Percentiles rank a stretch among this genome's conserved stretches.
phyloP scores from a whole-genome alignment of 2,797 vertebrate species.

The Mormyrops attenuatus region DNA sequence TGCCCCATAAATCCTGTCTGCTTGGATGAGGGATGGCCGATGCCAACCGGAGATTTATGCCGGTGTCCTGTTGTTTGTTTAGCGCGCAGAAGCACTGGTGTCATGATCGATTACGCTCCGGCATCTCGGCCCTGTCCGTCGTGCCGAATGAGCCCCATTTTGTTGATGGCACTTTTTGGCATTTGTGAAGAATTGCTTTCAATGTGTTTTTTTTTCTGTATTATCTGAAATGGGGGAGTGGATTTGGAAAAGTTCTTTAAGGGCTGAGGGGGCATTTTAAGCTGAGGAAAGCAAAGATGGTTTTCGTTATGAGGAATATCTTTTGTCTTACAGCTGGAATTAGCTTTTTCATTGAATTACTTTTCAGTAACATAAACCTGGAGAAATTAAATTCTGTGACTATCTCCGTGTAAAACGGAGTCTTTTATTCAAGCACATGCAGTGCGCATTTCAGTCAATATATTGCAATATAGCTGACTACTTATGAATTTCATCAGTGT shows the following conservation, averaged over 20 bases:
- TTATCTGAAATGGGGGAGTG: not conserved
- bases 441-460: not conserved
- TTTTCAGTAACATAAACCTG: not conserved
- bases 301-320: not conserved
- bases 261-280: not conserved
- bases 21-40: not conserved
- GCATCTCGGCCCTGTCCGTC: not conserved
- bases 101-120: not conserved
- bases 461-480: not conserved
- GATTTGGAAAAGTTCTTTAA: conserved; percentile 1
- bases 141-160: not conserved
- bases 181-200: not conserved
- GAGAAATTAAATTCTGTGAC: not conserved
- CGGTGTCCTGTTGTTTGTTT: not conserved
- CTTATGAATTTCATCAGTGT: not conserved
- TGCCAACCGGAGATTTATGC: not conserved
- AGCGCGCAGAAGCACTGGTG: not conserved
- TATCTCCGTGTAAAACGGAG: not conserved
- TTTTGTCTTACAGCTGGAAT: not conserved
- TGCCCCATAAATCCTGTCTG: not conserved
- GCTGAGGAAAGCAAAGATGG: not conserved
- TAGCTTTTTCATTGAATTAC: not conserved
- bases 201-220: not conserved
- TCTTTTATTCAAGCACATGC: not conserved
- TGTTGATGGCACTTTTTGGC: not conserved